phyloP scores from a whole-genome alignment of 2,888 invertebrate species.

The Drosophila vallismaia region DNA sequence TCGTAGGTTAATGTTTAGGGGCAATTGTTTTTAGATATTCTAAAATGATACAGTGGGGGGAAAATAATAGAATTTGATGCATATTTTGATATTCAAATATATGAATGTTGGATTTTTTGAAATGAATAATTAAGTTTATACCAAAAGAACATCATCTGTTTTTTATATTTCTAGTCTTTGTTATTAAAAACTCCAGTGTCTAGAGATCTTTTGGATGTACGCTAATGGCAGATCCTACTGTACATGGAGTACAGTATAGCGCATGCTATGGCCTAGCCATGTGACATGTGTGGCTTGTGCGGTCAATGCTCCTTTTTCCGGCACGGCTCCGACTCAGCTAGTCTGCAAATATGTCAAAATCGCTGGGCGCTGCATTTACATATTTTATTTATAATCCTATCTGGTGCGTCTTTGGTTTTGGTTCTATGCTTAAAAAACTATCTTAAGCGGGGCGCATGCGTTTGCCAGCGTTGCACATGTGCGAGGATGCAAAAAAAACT shows the following conservation, averaged over 20 bases:
- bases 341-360: conserved; percentile 53
- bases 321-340: conserved; percentile 24
- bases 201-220: conserved; percentile 8
- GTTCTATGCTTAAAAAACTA: conserved; percentile 46
- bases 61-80: neutral
- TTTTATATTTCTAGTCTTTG: too few species aligned
- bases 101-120: neutral
- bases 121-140: too few species aligned
- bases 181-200: too few species aligned
- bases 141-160: too few species aligned
- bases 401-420: conserved; percentile 34
- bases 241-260: conserved; percentile 17
- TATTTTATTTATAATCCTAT: conserved; percentile 50
- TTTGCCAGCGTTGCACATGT: conserved; percentile 60
- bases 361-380: conserved; percentile 44
- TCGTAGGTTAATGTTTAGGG: neutral
- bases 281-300: conserved; percentile 47
- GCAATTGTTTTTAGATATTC: neutral
- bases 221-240: conserved; percentile 36
- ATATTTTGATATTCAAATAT: conserved; percentile 25
- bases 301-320: conserved; percentile 49
- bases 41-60: neutral
- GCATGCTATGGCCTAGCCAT: conserved; percentile 9
- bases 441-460: conserved; percentile 48
- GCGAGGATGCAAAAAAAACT: conserved; percentile 59